Conservation (phyloP, 2,113 vertebrate genomes). For the Geococcyx californianus region DNA sequence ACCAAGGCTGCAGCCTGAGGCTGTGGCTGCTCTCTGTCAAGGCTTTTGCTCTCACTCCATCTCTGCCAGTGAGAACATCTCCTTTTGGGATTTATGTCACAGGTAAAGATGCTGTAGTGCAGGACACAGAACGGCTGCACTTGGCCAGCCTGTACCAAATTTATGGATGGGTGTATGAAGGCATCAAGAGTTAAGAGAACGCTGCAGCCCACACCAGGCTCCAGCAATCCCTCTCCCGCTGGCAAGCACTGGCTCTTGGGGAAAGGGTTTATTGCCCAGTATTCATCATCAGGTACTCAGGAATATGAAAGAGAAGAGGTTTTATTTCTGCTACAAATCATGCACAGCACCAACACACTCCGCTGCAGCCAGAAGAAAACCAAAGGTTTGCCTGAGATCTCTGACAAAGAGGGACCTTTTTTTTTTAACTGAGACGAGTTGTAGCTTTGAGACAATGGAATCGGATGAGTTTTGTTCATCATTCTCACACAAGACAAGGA, state of each 20-base stretch:
- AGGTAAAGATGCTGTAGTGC: neutral
- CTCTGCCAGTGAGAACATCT: neutral
- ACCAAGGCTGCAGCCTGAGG: neutral
- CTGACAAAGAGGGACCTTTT: neutral
- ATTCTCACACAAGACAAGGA: neutral
- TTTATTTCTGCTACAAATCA: constrained; percentile 34
- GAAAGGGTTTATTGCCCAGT: constrained; percentile 5
- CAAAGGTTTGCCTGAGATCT: neutral
- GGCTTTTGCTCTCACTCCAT: neutral
- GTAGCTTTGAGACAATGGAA: neutral
- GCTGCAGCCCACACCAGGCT: neutral
- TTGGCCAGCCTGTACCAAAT: neutral
- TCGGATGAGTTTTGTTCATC: neutral
- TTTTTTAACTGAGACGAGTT: neutral
- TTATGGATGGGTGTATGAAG: neutral
- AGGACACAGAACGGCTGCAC: neutral
- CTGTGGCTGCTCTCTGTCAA: neutral
- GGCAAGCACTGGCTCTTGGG: neutral
- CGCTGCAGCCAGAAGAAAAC: neutral
- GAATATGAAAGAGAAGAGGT: constrained; percentile 20
- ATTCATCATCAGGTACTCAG: neutral
- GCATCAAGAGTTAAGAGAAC: neutral
- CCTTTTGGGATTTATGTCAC: neutral
- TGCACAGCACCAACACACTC: neutral
- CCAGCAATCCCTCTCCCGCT: neutral